Percentiles rank a stretch among this genome's conserved stretches.
These are phyloP conservation scores for Amiota communis DNA, from an alignment of 2,888 invertebrate genomes.

Conservation along the genomic window DNA sequence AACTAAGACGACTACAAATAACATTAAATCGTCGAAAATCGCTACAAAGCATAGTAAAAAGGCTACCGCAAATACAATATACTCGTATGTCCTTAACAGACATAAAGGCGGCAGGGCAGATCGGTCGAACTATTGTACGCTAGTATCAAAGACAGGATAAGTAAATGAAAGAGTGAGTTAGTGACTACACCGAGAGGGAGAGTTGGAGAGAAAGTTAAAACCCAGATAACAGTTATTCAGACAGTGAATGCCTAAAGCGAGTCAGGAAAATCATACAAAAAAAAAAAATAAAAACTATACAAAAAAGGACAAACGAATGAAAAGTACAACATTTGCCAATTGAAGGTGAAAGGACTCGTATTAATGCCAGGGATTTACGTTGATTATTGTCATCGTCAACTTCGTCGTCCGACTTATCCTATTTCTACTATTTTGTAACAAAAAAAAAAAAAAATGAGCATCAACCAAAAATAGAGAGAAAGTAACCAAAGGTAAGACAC, in stretches of 20 bases:
- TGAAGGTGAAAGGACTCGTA: conserved; percentile 48
- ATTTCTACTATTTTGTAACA: background rate
- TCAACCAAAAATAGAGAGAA: background rate
- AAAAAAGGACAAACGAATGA: conserved; percentile 1
- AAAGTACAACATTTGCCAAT: conserved; percentile 21
- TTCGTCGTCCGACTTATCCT: background rate
- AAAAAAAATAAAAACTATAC: too few species aligned
- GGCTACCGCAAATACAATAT: conserved; percentile 10
- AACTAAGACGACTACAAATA: conserved; percentile 51
- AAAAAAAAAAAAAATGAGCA: background rate
- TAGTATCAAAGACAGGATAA: conserved; percentile 23
- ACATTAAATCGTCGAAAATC: conserved; percentile 63
- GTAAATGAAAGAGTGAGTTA: background rate
- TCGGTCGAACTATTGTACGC: too few species aligned
- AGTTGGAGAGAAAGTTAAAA: too few species aligned
- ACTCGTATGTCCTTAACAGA: conserved; percentile 8
- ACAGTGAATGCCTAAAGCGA: background rate
- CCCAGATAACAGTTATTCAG: too few species aligned
- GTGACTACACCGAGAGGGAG: background rate
- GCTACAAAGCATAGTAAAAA: conserved; percentile 34
- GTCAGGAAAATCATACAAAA: background rate
- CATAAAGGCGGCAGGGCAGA: background rate
- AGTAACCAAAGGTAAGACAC: background rate
- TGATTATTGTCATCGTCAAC: conserved; percentile 51
- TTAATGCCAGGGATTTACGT: conserved; percentile 62